These are phyloP conservation scores for Erethizon dorsatum DNA, from an alignment of 2,797 vertebrate species.

Conservation along the genomic window DNA sequence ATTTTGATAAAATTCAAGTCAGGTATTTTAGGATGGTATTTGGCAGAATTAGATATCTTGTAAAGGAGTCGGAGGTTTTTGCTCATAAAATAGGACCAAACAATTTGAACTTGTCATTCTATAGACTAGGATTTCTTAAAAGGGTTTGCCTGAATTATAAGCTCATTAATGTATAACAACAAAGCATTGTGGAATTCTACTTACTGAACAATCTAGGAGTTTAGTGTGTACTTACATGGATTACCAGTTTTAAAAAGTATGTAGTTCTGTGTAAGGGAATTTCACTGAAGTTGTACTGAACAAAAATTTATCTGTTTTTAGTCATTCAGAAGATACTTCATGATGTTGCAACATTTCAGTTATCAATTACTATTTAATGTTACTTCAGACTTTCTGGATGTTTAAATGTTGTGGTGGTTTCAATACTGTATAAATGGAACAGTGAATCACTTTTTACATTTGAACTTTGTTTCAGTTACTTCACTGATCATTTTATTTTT, in stretches of 20 bases:
- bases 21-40: background rate
- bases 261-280: background rate
- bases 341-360: constrained; percentile 54
- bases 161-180: constrained; percentile 10
- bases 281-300: constrained; percentile 44
- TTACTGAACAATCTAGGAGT: constrained; percentile 39
- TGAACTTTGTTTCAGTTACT: constrained; percentile 46
- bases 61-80: background rate
- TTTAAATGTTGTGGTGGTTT: constrained; percentile 67
- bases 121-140: constrained; percentile 59
- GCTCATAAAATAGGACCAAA: constrained; percentile 30
- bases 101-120: constrained; percentile 30
- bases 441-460: constrained; percentile 19
- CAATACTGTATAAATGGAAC: constrained; percentile 42
- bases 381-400: constrained; percentile 27
- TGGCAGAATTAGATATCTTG: constrained; percentile 1
- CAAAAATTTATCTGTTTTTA: constrained; percentile 48
- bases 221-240: constrained; percentile 46
- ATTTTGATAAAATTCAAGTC: background rate
- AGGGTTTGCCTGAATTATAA: constrained; percentile 50
- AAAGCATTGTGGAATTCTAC: background rate
- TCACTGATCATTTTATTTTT: background rate
- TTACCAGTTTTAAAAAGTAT: constrained; percentile 27
- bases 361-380: constrained; percentile 72
- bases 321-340: constrained; percentile 59